phyloP scores from a whole-genome alignment of 2,113 vertebrate genomes.

The Eira barbara region DNA sequence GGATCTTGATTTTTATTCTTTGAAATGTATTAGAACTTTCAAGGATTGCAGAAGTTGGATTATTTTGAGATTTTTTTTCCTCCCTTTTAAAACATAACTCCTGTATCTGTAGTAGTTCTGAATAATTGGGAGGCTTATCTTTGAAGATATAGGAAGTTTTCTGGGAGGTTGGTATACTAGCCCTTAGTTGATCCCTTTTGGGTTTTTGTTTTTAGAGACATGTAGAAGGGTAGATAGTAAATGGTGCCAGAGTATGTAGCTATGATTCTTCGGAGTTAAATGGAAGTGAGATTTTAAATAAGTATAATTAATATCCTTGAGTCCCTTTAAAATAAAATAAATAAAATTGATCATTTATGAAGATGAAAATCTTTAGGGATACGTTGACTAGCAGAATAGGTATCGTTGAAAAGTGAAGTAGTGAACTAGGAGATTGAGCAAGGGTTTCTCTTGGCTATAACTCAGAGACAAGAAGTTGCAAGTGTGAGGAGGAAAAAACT shows the following conservation, averaged over 20 bases:
- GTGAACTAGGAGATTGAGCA: not conserved
- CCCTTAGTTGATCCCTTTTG: not conserved
- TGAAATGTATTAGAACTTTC: not conserved
- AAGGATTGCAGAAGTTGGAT: not conserved
- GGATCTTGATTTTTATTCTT: not conserved
- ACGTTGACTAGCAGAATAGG: not conserved
- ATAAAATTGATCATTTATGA: not conserved
- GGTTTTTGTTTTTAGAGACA: not conserved
- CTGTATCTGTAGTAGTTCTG: not conserved
- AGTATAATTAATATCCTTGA: not conserved
- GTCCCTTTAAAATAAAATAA: not conserved
- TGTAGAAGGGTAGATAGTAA: not conserved
- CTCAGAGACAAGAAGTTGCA: not conserved
- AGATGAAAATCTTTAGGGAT: not conserved
- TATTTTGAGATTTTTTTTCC: not conserved
- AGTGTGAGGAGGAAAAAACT: not conserved
- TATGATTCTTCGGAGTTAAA: not conserved
- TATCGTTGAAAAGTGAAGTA: not conserved
- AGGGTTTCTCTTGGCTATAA: not conserved
- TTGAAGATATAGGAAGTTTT: not conserved
- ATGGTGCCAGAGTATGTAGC: not conserved
- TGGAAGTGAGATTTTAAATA: not conserved
- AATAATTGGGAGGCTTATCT: not conserved
- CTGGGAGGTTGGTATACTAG: not conserved
- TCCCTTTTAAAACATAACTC: not conserved